Evolutionary conservation across 2,113 vertebrate species (phyloP).

Genomic region (Marmota flaviventris): DNA sequence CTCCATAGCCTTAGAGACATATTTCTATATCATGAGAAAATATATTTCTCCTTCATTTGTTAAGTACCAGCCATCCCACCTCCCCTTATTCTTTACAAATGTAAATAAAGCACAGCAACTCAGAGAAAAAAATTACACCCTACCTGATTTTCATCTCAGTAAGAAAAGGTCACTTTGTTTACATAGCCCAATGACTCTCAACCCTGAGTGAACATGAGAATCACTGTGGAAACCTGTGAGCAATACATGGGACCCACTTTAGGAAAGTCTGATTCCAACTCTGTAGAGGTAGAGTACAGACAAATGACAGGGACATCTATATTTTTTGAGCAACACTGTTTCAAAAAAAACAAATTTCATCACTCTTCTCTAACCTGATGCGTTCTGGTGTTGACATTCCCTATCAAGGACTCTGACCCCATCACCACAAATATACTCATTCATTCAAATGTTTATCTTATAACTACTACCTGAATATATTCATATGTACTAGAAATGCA

Average conservation of each 20-base stretch:
- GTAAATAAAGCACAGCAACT: neutral
- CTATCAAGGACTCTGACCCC: neutral
- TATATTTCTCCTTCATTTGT: constrained; percentile 6
- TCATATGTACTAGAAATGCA: neutral
- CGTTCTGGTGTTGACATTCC: neutral
- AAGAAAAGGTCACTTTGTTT: neutral
- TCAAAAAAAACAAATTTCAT: neutral
- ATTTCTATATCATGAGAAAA: neutral
- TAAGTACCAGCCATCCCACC: neutral
- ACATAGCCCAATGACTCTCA: neutral
- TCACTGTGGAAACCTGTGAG: neutral
- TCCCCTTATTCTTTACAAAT: neutral
- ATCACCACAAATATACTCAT: neutral
- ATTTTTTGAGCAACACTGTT: too few species aligned
- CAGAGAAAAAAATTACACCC: neutral
- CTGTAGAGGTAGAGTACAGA: too few species aligned
- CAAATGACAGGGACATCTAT: too few species aligned
- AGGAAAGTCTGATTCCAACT: neutral
- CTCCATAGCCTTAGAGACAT: neutral
- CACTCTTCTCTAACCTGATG: neutral
- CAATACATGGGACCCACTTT: neutral
- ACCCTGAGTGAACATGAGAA: neutral
- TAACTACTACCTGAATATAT: too few species aligned
- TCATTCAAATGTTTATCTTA: neutral
- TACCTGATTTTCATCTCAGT: constrained; percentile 47